Evolutionary conservation across 1,140 invertebrate genomes (phyloP), one percentile per base, ranked within the genome.

Genomic region (Rhynchophorus ferrugineus): DNA sequence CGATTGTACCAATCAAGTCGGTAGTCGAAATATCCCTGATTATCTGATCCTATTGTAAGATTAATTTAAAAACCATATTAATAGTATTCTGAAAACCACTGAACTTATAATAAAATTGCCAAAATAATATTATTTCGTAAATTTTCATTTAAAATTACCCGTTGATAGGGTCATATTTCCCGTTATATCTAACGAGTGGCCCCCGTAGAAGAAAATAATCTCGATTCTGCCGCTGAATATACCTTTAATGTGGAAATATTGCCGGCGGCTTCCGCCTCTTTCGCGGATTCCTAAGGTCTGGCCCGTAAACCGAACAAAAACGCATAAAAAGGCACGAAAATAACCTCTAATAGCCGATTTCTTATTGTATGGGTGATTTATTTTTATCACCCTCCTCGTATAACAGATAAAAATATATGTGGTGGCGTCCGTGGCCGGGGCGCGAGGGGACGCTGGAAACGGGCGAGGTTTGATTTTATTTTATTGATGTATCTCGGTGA

Each of bases 261-360:
- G 24, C 24, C 5, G 5, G 24, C 5, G 24, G 24, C 11, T 29
- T 29, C 24, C 24, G 5, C 24, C 24, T 5, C 24, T 53, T 54
- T 54, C 44, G 43, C 43, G 50, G n/a, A 53, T 33, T 41, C 43
- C 14, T 46, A 46, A 54, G 44, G 24, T 17, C 45, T 13, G 51
- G 5, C 5, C 24, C 51, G 51, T 54, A 54, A 54, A 54, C 51
- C 51, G 51, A 54, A 54, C 45, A 54, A 54, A 54, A 51, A 47
- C 18, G 33, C 51, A 47, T 54, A 54, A 47, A 54, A 54, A 54
- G 18, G 22, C 45, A 54, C 37, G 50, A 42, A n/a, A 19, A 52
- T 46, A 43, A 54, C 45, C 51, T 44, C 37, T 54, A 54, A 54
- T 47, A 47, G 51, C 44, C 51, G 44, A 47, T 47, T 54, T 54